A percentile compares a stretch with the other conserved stretches of the same genome.
These are phyloP conservation scores for Hyppa rectilinea DNA, from an alignment of 2,888 invertebrate genomes.

Conservation along the genomic window DNA sequence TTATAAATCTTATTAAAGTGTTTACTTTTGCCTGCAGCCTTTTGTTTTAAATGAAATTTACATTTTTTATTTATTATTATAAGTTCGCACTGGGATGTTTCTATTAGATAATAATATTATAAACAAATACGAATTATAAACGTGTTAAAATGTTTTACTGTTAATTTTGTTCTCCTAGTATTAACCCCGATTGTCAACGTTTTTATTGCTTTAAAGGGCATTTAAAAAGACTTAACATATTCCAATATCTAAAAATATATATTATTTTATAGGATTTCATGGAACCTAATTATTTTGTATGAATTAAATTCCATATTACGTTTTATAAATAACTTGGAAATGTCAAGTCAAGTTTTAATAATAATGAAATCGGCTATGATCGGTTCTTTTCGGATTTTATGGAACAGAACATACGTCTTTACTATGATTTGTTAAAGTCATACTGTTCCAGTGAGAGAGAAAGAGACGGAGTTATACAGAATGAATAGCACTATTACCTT, in stretches of 20 bases:
- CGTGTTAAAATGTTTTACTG: slow-evolving; percentile 22
- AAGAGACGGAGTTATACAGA: not conserved
- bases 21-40: too few relatives aligned
- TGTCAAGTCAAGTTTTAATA: not conserved
- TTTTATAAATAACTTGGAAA: not conserved
- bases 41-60: not conserved
- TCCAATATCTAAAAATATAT: slow-evolving; percentile 20
- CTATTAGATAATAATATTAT: slow-evolving; percentile 10
- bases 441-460: not conserved
- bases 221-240: slow-evolving; percentile 38
- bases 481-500: not conserved
- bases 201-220: slow-evolving; percentile 48
- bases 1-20: too few relatives aligned
- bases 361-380: not conserved
- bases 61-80: not conserved
- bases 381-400: not conserved
- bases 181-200: slow-evolving; percentile 54
- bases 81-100: slow-evolving; percentile 9
- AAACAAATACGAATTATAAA: slow-evolving; percentile 19
- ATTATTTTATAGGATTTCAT: not conserved
- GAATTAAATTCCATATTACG: not conserved
- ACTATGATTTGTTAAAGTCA: not conserved
- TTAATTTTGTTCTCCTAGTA: slow-evolving; percentile 28
- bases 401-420: not conserved
- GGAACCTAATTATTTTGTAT: not conserved